Evolutionary conservation across 64 coral and sea anemone genomes (phyloP).

Genomic region (Dendrophyllia cribrosa): DNA sequence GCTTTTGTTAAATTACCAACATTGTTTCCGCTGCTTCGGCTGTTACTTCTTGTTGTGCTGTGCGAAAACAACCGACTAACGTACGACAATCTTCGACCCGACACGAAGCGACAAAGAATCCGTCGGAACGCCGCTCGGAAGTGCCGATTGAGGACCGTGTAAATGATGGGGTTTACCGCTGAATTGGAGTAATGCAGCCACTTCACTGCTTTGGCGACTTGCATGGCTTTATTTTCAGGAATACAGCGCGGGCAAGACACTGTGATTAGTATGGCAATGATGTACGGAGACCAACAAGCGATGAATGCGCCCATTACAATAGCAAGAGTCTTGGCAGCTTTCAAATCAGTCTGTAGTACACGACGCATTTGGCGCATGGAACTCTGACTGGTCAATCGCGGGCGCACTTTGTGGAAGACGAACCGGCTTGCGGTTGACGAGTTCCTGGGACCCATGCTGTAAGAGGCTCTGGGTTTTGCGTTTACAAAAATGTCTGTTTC

Average conservation of each 20-base stretch:
- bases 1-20: constrained; percentile 12
- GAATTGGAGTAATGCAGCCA: constrained; percentile 97
- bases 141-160: constrained; percentile 77
- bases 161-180: constrained; percentile 88
- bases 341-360: constrained; percentile 67
- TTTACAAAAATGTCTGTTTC: constrained; percentile 32
- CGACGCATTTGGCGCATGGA: constrained; percentile 50
- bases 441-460: background rate
- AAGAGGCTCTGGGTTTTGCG: constrained; percentile 15
- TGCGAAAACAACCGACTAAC: constrained; percentile 10
- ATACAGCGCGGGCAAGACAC: constrained; percentile 61
- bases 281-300: constrained; percentile 87
- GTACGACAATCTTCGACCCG: constrained; percentile 28
- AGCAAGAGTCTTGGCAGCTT: constrained; percentile 87
- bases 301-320: constrained; percentile 95
- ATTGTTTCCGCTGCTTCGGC: constrained; percentile 17
- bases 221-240: background rate
- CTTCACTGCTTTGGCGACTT: constrained; percentile 51
- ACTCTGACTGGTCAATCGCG: constrained; percentile 68
- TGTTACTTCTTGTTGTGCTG: constrained; percentile 6
- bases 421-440: constrained; percentile 29
- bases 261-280: constrained; percentile 52
- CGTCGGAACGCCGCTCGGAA: constrained; percentile 82
- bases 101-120: constrained; percentile 69
- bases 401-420: constrained; percentile 51